Evolutionary conservation across 2,113 vertebrate species (phyloP).

Genomic region (Eubucco bourcierii): DNA sequence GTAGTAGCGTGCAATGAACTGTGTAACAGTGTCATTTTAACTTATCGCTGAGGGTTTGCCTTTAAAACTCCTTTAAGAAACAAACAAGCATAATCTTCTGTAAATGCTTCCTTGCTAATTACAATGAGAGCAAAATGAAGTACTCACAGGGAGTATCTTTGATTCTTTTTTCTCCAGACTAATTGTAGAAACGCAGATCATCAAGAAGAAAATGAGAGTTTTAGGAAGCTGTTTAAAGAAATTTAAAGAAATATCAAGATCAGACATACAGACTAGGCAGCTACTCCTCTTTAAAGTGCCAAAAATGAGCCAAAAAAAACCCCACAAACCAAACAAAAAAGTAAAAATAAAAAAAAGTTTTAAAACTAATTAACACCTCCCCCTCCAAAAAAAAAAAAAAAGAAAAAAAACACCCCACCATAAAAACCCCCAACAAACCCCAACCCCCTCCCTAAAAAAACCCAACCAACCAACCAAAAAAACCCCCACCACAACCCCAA

Average conservation of each 20-base stretch:
- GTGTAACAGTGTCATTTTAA: slow-evolving; percentile 17
- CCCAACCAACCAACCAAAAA: too few relatives aligned
- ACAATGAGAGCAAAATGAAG: background rate
- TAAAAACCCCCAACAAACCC: too few relatives aligned
- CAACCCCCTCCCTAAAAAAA: too few relatives aligned
- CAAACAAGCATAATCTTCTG: background rate
- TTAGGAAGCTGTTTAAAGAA: background rate
- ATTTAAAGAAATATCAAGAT: background rate
- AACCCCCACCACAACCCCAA: too few relatives aligned
- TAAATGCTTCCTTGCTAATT: background rate
- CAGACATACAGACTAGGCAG: background rate
- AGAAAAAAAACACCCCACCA: too few relatives aligned
- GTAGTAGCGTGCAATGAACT: background rate
- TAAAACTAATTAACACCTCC: too few relatives aligned
- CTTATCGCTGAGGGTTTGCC: slow-evolving; percentile 3
- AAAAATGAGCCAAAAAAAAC: background rate
- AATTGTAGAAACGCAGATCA: background rate
- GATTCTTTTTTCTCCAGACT: background rate
- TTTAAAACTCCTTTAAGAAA: slow-evolving; percentile 44
- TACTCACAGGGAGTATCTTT: background rate
- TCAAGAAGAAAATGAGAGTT: background rate
- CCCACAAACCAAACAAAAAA: too few relatives aligned
- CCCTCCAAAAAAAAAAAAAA: too few relatives aligned
- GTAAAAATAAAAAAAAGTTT: background rate
- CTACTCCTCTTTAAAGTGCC: background rate